phyloP scores from a whole-genome alignment of 53 echinoderm and acorn worm genomes.

The Holothuria scabra region DNA sequence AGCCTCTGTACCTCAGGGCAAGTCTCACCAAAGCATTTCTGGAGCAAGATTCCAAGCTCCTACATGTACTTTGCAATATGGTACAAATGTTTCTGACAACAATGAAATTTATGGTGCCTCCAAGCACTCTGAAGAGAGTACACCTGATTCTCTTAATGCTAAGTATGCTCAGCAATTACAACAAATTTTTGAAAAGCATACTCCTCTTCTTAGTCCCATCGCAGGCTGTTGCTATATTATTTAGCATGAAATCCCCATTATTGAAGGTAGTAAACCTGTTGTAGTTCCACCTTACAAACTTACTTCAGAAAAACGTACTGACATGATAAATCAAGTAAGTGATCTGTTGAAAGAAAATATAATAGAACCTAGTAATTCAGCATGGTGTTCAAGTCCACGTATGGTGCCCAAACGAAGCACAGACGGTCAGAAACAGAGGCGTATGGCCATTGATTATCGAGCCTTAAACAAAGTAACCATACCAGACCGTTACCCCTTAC shows the following conservation, averaged over 20 bases:
- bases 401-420: slow-evolving; percentile 35
- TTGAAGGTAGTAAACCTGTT: slow-evolving; percentile 40
- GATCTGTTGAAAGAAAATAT: no score
- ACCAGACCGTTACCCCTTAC: slow-evolving; percentile 29
- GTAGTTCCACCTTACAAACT: slow-evolving; percentile 41
- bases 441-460: no score
- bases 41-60: slow-evolving; percentile 34
- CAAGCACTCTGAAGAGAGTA: background rate
- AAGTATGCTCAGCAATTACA: slow-evolving; percentile 11
- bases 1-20: slow-evolving; percentile 4
- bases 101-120: background rate
- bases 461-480: no score
- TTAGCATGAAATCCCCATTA: slow-evolving; percentile 30
- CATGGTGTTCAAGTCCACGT: slow-evolving; percentile 7
- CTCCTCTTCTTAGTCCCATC: no score
- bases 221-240: slow-evolving; percentile 29
- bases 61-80: background rate
- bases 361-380: no score
- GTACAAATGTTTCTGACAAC: background rate
- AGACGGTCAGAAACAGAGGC: no score
- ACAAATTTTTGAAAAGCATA: slow-evolving; percentile 19
- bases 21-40: background rate
- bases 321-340: no score
- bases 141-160: background rate
- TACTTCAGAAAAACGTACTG: slow-evolving; percentile 11